Conservation (phyloP, 2,888 invertebrate species). For the Heliconius hortense region DNA sequence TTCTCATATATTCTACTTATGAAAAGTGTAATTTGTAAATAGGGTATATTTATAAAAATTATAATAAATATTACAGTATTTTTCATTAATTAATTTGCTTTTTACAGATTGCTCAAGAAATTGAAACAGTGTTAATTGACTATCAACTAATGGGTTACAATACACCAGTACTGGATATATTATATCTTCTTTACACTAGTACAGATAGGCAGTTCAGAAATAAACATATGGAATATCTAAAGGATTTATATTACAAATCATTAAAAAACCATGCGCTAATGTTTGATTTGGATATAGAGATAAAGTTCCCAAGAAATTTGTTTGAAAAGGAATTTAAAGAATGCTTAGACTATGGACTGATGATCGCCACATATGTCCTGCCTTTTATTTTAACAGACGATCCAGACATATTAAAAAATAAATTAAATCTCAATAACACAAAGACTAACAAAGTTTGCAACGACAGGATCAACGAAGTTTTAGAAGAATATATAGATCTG, state of each 20-base stretch:
- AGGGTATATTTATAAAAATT: neutral
- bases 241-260: conserved; percentile 50
- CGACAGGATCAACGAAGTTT: conserved; percentile 45
- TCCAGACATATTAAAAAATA: conserved; percentile 42
- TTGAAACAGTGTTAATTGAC: conserved; percentile 51
- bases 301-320: conserved; percentile 42
- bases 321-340: conserved; percentile 45
- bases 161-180: conserved; percentile 47
- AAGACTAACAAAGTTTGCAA: conserved; percentile 40
- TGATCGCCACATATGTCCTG: conserved; percentile 32
- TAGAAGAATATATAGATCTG: conserved; percentile 50
- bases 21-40: too few species aligned
- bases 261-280: conserved; percentile 37
- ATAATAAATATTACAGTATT: neutral
- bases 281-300: conserved; percentile 49
- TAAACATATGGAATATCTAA: conserved; percentile 49
- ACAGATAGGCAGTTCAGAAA: conserved; percentile 49
- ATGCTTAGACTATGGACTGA: conserved; percentile 44
- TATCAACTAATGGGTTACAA: conserved; percentile 49
- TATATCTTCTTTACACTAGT: conserved; percentile 46
- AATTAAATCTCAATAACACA: conserved; percentile 35
- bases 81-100: neutral
- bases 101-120: conserved; percentile 51
- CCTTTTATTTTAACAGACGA: conserved; percentile 43
- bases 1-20: too few species aligned